Conservation (phyloP, 2,113 vertebrate genomes). For the Formicarius rufipectus region DNA sequence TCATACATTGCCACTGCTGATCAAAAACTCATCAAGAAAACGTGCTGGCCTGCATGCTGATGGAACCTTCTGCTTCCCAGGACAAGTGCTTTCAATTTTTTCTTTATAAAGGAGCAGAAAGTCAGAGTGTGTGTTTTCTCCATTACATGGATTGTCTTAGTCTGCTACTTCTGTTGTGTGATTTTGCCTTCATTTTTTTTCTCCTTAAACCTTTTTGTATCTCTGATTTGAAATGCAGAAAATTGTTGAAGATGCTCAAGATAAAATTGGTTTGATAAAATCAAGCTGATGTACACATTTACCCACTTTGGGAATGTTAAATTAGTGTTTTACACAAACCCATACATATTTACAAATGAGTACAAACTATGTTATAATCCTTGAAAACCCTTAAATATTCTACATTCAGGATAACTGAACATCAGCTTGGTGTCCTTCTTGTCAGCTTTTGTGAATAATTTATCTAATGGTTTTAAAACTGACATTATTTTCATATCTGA, state of each 20-base stretch:
- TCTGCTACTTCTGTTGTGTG: background rate
- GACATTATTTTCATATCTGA: slow-evolving; percentile 64
- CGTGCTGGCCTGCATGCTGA: background rate
- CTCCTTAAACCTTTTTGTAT: slow-evolving; percentile 10
- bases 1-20: background rate
- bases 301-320: slow-evolving; percentile 48
- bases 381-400: slow-evolving; percentile 64
- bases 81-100: slow-evolving; percentile 14
- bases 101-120: background rate
- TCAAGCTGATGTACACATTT: slow-evolving; percentile 50
- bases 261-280: slow-evolving; percentile 61
- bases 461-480: slow-evolving; percentile 58
- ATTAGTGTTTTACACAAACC: slow-evolving; percentile 66
- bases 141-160: background rate
- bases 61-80: background rate
- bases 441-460: slow-evolving; percentile 70
- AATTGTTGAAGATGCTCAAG: slow-evolving; percentile 17
- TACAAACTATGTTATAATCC: slow-evolving; percentile 59
- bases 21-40: slow-evolving; percentile 16
- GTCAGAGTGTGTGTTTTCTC: background rate
- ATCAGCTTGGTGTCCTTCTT: slow-evolving; percentile 44
- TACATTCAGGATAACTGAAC: slow-evolving; percentile 27
- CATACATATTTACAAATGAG: slow-evolving; percentile 64
- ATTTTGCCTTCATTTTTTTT: slow-evolving; percentile 1
- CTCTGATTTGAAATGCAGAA: slow-evolving; percentile 19